These are phyloP conservation scores for Uria aalge DNA, from an alignment of 2,113 vertebrate species.

Conservation along the genomic window DNA sequence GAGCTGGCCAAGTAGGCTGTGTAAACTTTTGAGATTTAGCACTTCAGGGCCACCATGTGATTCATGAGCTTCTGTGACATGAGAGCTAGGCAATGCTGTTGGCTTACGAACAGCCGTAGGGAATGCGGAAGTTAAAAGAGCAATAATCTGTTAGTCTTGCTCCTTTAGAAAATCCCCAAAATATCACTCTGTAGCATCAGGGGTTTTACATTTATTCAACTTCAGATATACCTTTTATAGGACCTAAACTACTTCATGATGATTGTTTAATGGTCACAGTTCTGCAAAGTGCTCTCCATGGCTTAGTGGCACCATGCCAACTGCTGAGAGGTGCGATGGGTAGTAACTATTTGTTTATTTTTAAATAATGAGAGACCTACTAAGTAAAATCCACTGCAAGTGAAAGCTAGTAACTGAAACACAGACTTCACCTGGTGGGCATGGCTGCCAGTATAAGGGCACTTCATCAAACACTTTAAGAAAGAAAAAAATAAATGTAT, in stretches of 20 bases:
- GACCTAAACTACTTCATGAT: background rate
- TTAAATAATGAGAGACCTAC: background rate
- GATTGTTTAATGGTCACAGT: background rate
- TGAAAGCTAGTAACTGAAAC: background rate
- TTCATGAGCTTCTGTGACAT: background rate
- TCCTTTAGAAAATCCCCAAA: background rate
- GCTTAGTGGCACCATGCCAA: background rate
- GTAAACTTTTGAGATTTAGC: background rate
- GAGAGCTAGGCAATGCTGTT: background rate
- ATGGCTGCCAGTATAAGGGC: background rate
- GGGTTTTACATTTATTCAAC: background rate
- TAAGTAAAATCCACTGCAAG: background rate
- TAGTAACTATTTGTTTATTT: background rate
- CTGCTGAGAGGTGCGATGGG: constrained; percentile 8
- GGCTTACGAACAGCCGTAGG: background rate
- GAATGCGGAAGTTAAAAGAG: background rate
- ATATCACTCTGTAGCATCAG: background rate
- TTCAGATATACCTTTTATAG: background rate
- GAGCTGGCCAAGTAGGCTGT: background rate
- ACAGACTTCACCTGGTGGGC: background rate
- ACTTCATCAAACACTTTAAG: background rate
- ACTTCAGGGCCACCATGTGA: background rate
- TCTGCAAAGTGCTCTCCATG: background rate
- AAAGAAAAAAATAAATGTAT: background rate
- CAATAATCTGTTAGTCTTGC: background rate